A percentile compares a stretch with the other conserved stretches of the same genome.
Evolutionary conservation across 2,797 vertebrate genomes (phyloP).

Genomic region (Masticophis lateralis): DNA sequence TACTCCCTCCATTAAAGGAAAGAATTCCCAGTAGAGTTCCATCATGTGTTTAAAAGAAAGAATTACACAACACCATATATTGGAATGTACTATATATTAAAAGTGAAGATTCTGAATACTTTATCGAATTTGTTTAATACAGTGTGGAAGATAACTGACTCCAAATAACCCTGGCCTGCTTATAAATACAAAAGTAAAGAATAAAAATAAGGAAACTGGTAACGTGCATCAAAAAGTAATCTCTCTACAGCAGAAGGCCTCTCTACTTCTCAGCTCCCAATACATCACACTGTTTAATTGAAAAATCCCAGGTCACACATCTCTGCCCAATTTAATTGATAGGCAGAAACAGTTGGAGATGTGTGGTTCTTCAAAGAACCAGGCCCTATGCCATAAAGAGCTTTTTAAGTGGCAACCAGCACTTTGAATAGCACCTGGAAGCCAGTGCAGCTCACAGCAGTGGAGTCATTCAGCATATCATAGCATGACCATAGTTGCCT

Average conservation of each 20-base stretch:
- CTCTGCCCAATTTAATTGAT: not conserved
- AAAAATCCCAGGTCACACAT: too few relatives aligned
- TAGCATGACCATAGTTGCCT: not conserved
- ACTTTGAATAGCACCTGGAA: not conserved
- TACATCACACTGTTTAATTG: not conserved
- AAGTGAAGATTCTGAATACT: not conserved
- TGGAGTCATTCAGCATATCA: not conserved
- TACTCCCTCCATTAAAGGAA: not conserved
- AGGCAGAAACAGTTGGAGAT: not conserved
- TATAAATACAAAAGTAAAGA: not conserved
- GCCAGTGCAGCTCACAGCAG: not conserved
- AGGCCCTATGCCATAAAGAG: not conserved
- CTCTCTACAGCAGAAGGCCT: not conserved
- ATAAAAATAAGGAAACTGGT: not conserved
- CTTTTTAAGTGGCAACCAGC: not conserved
- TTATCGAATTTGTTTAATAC: not conserved
- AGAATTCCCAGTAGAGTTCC: not conserved
- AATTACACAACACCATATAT: not conserved
- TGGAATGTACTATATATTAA: fast-evolving
- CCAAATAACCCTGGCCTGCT: not conserved
- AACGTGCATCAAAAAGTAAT: not conserved
- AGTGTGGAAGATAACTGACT: not conserved
- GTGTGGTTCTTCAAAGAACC: not conserved
- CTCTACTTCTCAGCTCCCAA: not conserved
- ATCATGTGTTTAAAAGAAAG: not conserved